Conservation (phyloP, 2,113 vertebrate genomes). For the Pogonocichla stellata region DNA sequence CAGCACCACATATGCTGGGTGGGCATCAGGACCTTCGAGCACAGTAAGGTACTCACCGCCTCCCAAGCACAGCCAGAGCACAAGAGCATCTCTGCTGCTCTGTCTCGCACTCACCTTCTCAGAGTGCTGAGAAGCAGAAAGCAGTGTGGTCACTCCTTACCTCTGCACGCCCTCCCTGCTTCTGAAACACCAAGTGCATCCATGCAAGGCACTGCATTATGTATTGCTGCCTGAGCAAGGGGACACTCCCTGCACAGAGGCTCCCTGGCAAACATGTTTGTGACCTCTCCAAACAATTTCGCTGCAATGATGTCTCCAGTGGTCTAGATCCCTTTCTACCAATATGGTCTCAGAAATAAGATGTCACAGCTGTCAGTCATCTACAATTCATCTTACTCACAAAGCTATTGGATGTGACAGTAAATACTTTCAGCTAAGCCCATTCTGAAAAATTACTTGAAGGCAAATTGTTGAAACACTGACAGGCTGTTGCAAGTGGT, state of each 20-base stretch:
- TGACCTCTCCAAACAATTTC: not conserved
- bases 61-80: not conserved
- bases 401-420: constrained; percentile 4
- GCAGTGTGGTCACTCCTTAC: not conserved
- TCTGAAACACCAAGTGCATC: not conserved
- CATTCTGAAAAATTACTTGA: not conserved
- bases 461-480: not conserved
- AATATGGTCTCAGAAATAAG: not conserved
- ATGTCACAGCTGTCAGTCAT: not conserved
- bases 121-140: not conserved
- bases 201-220: not conserved
- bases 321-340: not conserved
- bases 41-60: not conserved
- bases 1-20: rapidly evolving
- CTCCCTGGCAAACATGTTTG: not conserved
- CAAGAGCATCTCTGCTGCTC: not conserved
- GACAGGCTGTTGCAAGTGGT: not conserved
- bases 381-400: not conserved
- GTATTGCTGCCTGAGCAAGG: not conserved
- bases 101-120: not conserved
- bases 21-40: not conserved
- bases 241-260: not conserved
- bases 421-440: not conserved
- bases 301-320: not conserved
- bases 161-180: not conserved